phyloP scores from a whole-genome alignment of 2,888 invertebrate genomes.

The Malthinus seriepunctatus region DNA sequence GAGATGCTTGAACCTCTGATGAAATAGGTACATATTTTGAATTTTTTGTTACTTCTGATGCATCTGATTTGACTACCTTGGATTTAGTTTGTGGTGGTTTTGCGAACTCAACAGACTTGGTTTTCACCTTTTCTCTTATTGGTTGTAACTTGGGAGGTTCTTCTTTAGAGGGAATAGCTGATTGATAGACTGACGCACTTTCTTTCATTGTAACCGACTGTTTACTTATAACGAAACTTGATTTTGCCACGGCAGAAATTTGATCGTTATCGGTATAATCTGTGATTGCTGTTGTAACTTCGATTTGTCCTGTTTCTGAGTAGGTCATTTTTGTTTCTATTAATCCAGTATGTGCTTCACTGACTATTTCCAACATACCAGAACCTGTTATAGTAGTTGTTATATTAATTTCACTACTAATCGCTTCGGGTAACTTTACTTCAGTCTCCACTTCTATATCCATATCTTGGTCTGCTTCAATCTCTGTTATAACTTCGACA shows the following conservation, averaged over 20 bases:
- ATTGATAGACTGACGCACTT: not conserved
- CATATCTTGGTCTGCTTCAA: slow-evolving; percentile 36
- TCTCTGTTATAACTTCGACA: slow-evolving; percentile 12
- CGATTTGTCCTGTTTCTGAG: slow-evolving; percentile 48
- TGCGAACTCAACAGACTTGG: not conserved
- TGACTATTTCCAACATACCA: slow-evolving; percentile 50
- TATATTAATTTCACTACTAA: slow-evolving; percentile 40
- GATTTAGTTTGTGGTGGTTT: not conserved
- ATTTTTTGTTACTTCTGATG: not conserved
- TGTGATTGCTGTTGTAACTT: slow-evolving; percentile 45
- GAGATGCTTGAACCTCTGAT: not conserved
- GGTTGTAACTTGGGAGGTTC: not conserved
- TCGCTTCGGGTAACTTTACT: slow-evolving; percentile 4
- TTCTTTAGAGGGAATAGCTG: not conserved
- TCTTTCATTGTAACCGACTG: not conserved
- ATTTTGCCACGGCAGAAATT: not conserved
- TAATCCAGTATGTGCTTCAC: slow-evolving; percentile 50
- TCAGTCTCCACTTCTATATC: slow-evolving; percentile 40
- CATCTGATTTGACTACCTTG: not conserved
- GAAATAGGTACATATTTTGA: not conserved
- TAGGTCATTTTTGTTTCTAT: slow-evolving; percentile 49
- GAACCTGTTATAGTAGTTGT: slow-evolving; percentile 48
- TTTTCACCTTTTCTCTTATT: not conserved
- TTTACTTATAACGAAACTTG: not conserved
- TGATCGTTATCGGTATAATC: slow-evolving; percentile 14